Evolutionary conservation across 2,113 vertebrate species (phyloP).

Genomic region (Phalacrocorax brasilianus): DNA sequence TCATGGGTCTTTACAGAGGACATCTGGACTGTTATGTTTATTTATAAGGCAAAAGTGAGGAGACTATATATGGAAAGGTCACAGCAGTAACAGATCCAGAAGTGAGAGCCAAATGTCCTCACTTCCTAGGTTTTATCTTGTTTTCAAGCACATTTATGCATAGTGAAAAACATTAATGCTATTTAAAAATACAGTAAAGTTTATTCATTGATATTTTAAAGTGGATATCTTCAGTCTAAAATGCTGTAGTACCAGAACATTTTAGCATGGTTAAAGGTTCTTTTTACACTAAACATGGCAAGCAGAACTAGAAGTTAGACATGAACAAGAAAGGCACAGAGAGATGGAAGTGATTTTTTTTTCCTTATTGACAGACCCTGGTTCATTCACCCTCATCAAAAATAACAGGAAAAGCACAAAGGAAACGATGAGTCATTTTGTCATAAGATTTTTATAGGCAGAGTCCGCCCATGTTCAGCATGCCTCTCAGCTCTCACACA

Average conservation of each 20-base stretch:
- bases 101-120: not conserved
- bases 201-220: not conserved
- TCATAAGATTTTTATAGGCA: not conserved
- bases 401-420: not conserved
- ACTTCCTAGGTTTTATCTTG: not conserved
- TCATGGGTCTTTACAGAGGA: not conserved
- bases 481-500: not conserved
- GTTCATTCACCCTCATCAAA: not conserved
- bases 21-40: not conserved
- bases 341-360: not conserved
- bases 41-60: not conserved
- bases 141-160: not conserved
- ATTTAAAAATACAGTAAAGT: not conserved
- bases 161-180: not conserved
- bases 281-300: not conserved
- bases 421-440: slow-evolving; percentile 6
- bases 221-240: not conserved
- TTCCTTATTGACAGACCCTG: not conserved
- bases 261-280: not conserved
- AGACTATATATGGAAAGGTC: not conserved
- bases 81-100: not conserved
- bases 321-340: not conserved
- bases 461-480: not conserved
- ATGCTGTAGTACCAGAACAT: not conserved
- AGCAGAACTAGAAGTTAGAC: not conserved